A percentile compares a stretch with the other conserved stretches of the same genome.
These are phyloP conservation scores for Parasteatoda lunata DNA, from an alignment of 2,888 invertebrate genomes.

Conservation along the genomic window DNA sequence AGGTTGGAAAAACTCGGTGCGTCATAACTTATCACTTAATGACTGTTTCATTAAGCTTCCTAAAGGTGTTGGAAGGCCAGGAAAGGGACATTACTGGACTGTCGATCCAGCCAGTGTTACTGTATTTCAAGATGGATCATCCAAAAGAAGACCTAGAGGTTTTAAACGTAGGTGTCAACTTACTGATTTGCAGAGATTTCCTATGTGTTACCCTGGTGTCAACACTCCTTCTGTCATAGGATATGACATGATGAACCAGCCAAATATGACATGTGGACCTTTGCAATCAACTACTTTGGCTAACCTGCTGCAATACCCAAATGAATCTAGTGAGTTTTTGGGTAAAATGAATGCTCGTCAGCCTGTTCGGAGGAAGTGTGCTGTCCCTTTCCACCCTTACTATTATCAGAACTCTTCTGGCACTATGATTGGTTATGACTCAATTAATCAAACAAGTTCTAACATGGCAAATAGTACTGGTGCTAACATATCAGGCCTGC, in stretches of 20 bases:
- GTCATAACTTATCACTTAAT: conserved; percentile 96
- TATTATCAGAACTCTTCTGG: conserved; percentile 45
- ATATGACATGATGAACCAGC: conserved; percentile 57
- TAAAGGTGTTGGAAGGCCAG: conserved; percentile 91
- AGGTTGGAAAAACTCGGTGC: conserved; percentile 99
- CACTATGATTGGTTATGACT: conserved; percentile 26
- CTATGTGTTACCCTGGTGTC: conserved; percentile 51
- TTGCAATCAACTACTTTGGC: conserved; percentile 36
- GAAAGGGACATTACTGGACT: conserved; percentile 99
- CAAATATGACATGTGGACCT: conserved; percentile 45
- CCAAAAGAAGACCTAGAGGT: conserved; percentile 92
- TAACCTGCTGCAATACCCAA: conserved; percentile 34
- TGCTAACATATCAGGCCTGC: conserved; percentile 29
- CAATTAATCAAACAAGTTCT: conserved; percentile 15
- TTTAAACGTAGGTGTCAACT: conserved; percentile 91
- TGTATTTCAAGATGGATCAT: conserved; percentile 98
- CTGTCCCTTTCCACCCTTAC: conserved; percentile 49
- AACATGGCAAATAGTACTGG: background rate
- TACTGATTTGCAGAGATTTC: conserved; percentile 74
- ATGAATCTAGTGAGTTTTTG: conserved; percentile 21
- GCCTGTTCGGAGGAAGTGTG: conserved; percentile 41
- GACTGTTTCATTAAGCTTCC: conserved; percentile 98
- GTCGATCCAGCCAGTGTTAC: conserved; percentile 96
- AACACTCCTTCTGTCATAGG: conserved; percentile 41
- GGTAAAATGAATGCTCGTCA: conserved; percentile 32